Percentiles rank a stretch among this genome's conserved stretches.
These are phyloP conservation scores for Drosophila repletoides DNA, from an alignment of 1,140 invertebrate genomes.

Conservation along the genomic window DNA sequence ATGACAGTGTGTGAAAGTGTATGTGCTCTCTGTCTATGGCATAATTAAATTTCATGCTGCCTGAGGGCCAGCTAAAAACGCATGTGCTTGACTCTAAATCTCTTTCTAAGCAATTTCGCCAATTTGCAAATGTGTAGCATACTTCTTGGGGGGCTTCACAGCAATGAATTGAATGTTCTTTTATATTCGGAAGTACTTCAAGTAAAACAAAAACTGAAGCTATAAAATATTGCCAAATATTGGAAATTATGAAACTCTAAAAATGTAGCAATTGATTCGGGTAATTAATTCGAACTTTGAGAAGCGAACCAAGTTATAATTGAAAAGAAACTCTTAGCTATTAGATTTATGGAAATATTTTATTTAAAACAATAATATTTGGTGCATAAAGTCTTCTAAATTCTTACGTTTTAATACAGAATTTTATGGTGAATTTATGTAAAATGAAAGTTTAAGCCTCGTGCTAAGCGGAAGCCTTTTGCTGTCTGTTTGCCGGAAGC, in stretches of 20 bases:
- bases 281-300: too few species aligned
- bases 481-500: slow-evolving; percentile 34
- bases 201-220: not conserved
- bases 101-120: slow-evolving; percentile 24
- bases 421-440: not conserved
- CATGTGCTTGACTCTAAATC: slow-evolving; percentile 37
- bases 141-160: slow-evolving; percentile 4
- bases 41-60: slow-evolving; percentile 76
- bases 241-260: too few species aligned
- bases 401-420: too few species aligned
- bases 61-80: slow-evolving; percentile 27
- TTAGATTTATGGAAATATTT: too few species aligned
- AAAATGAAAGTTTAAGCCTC: too few species aligned
- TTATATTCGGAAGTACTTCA: not conserved
- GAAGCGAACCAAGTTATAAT: too few species aligned
- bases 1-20: slow-evolving; percentile 2
- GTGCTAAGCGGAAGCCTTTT: not conserved
- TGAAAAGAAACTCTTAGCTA: too few species aligned
- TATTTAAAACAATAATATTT: too few species aligned
- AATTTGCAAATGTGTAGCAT: slow-evolving; percentile 39
- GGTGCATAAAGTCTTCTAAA: too few species aligned
- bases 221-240: too few species aligned
- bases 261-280: too few species aligned
- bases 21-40: slow-evolving; percentile 56
- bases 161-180: not conserved